Conservation (phyloP, 2,113 vertebrate species). For the Turdus rufiventris region DNA sequence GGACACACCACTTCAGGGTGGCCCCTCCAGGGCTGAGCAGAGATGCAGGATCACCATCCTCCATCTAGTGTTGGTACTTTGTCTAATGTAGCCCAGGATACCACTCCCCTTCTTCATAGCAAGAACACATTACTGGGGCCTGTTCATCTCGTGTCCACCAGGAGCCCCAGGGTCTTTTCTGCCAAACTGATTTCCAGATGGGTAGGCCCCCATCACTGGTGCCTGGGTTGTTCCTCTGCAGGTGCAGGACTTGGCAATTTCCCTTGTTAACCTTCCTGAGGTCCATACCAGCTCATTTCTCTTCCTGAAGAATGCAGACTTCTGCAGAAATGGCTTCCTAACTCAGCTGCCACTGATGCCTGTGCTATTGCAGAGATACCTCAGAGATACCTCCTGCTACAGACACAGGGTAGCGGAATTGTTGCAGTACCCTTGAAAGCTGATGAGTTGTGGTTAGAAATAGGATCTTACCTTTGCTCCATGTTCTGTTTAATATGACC, state of each 20-base stretch:
- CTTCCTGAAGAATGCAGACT: neutral
- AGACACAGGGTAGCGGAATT: neutral
- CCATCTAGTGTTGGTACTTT: neutral
- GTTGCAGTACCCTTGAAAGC: neutral
- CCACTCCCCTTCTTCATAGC: neutral
- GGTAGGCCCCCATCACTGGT: neutral
- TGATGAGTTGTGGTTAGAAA: neutral
- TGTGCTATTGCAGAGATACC: neutral
- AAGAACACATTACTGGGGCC: neutral
- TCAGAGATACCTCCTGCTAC: neutral
- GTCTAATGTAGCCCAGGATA: neutral
- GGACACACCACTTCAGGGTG: neutral
- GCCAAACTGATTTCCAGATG: neutral
- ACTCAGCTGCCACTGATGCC: neutral
- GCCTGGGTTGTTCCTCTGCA: neutral
- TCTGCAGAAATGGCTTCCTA: neutral
- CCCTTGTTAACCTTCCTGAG: neutral
- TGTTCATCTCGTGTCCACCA: rapidly evolving
- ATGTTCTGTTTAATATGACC: neutral
- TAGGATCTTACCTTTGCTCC: neutral
- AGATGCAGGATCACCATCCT: neutral
- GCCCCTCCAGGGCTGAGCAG: neutral
- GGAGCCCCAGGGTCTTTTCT: neutral
- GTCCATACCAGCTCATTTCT: neutral
- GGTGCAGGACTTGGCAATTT: neutral